Conservation (phyloP, 2,888 invertebrate genomes). For the Brenthis hecate region DNA sequence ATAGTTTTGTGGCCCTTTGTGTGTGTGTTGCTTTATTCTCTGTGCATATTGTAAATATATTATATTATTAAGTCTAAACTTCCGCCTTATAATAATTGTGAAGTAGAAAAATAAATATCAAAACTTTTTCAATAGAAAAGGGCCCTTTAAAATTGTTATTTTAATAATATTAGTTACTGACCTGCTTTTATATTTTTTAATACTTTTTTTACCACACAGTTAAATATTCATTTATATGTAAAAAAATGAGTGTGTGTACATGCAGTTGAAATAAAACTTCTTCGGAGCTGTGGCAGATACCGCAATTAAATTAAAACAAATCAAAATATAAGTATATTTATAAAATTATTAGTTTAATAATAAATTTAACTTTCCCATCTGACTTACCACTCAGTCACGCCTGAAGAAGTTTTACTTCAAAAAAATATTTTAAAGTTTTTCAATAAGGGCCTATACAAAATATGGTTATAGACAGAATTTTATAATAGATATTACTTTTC, state of each 20-base stretch:
- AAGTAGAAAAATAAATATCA: conserved; percentile 48
- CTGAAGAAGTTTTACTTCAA: neutral
- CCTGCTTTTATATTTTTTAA: neutral
- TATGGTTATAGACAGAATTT: conserved; percentile 12
- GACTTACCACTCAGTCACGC: too few species aligned
- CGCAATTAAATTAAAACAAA: too few species aligned
- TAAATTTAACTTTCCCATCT: too few species aligned
- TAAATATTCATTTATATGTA: neutral
- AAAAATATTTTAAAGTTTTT: neutral
- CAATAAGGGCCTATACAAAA: conserved; percentile 10
- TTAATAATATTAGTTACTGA: conserved; percentile 1
- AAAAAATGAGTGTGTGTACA: neutral
- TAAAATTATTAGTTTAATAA: too few species aligned
- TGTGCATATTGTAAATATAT: conserved; percentile 80
- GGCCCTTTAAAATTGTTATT: conserved; percentile 13
- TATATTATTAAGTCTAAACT: conserved; percentile 59
- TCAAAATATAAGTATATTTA: too few species aligned
- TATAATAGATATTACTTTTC: conserved; percentile 8
- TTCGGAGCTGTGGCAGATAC: too few species aligned
- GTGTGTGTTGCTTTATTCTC: conserved; percentile 64
- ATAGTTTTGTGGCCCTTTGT: conserved; percentile 56
- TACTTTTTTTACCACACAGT: conserved; percentile 1
- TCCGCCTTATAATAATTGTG: conserved; percentile 77
- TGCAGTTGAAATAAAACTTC: too few species aligned
- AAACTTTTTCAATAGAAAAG: conserved; percentile 41